Percentiles rank a stretch among this genome's conserved stretches.
Conservation (phyloP, 2,797 vertebrate genomes). For the Kryptopterus vitreolus region DNA sequence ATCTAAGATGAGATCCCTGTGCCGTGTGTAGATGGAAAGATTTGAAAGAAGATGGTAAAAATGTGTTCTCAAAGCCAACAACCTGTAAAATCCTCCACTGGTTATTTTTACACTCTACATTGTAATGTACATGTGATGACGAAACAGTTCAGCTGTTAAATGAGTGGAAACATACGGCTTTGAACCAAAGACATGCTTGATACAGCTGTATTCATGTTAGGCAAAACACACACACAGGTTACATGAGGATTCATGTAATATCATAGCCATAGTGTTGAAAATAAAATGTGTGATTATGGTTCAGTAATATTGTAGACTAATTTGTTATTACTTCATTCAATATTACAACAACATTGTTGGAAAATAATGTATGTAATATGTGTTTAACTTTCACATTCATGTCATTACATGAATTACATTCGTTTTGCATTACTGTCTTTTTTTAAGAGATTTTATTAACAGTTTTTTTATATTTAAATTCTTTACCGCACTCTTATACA, state of each 20-base stretch:
- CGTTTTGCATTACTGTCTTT: not conserved
- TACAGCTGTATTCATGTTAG: not conserved
- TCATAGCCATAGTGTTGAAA: not conserved
- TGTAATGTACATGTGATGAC: conserved; percentile 6
- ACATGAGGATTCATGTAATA: not conserved
- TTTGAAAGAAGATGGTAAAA: not conserved
- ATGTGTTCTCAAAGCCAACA: conserved; percentile 13
- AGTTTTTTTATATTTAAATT: not conserved
- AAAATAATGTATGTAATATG: not conserved
- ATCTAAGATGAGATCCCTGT: conserved; percentile 1
- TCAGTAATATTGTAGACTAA: not conserved
- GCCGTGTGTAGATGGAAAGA: not conserved
- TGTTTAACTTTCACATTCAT: not conserved
- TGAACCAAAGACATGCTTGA: not conserved
- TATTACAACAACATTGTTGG: not conserved
- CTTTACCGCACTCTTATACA: not conserved
- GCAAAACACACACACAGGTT: not conserved
- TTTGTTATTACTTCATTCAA: not conserved
- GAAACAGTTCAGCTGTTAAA: not conserved
- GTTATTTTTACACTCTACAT: conserved; percentile 8
- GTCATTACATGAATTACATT: not conserved
- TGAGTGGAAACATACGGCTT: not conserved
- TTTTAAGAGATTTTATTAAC: not conserved
- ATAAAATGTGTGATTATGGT: not conserved
- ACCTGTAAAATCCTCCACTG: conserved; percentile 21